These are phyloP conservation scores for Nephrotoma appendiculata DNA, from an alignment of 2,888 invertebrate species.

Conservation along the genomic window DNA sequence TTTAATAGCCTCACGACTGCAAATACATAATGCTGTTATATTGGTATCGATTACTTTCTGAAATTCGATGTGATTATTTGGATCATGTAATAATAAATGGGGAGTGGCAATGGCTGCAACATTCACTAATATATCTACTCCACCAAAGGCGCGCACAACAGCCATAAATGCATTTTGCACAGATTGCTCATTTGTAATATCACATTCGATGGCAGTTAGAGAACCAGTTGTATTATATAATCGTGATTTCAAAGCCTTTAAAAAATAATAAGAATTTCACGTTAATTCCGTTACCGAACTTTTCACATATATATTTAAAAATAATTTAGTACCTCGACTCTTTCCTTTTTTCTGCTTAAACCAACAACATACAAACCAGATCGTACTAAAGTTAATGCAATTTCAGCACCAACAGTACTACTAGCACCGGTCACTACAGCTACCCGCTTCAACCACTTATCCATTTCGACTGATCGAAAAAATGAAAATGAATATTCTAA, in stretches of 20 bases:
- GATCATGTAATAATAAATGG: conserved; percentile 16
- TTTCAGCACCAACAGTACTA: not conserved
- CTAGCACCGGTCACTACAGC: not conserved
- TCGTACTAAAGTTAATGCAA: not conserved
- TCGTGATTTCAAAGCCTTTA: not conserved
- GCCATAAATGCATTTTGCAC: conserved; percentile 18
- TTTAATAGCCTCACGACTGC: conserved; percentile 35
- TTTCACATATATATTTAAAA: not conserved
- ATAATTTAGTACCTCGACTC: not conserved
- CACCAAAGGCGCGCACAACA: conserved; percentile 19
- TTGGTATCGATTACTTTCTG: conserved; percentile 35
- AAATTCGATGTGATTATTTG: conserved; percentile 25
- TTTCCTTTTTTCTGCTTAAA: not conserved
- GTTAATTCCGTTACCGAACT: not conserved
- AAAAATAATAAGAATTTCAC: not conserved
- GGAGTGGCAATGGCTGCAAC: conserved; percentile 13
- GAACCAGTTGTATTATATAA: not conserved
- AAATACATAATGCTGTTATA: conserved; percentile 36
- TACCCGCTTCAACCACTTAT: not conserved
- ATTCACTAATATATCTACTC: conserved; percentile 18
- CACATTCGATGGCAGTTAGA: conserved; percentile 19
- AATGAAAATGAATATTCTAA: not conserved
- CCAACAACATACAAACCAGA: not conserved
- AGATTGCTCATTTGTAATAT: conserved; percentile 18
- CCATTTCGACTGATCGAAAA: not conserved